Base-by-base conservation (phyloP, 2,888 invertebrate genomes). In the Heteropelma amictum region DNA sequence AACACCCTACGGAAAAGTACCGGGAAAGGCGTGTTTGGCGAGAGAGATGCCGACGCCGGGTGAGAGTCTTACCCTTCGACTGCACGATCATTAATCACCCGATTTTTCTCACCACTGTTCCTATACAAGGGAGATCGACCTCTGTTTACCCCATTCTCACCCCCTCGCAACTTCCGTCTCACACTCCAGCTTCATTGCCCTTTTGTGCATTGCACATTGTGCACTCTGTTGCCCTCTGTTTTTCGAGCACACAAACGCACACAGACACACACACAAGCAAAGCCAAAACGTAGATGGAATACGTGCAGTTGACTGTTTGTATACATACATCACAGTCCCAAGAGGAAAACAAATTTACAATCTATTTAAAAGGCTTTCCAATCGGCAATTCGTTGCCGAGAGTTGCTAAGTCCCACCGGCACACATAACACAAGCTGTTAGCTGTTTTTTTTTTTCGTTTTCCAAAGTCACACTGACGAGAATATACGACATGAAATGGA, bases 81-180 rank as follows among this genome's bases (percentile, higher is more conserved):
- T 78, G 78, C 75, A 75, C 68, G 81, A 79, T 86, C 86, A 87
- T 87, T 87, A 87, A 87, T 87, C 87, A 87, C 86, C 72, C 81
- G 79, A 77, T 76, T 77, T 75, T 49, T 65, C 65, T 60, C 51
- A 33, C 68, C 60, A 26, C 40, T 77, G 75, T 78, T 78, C 75
- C 75, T 74, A 73, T 68, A 64, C 47, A 30, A n/a, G 51, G 47
- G 7, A 38, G 51, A 58, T 63, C 58, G 71, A 74, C 67, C 67
- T 63, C 69, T 60, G 47, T 72, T 58, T 74, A 77, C 77, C 76
- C 72, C 79, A 58, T 61, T 45, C 67, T 63, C 42, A 51, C 58
- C 45, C 63, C 67, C 74, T 72, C 77, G 72, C 72, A 69, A 67
- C 56, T 73, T 14, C 73, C 79, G 72, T 70, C 77, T 79, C 78